Base-by-base conservation (phyloP, 2,797 vertebrate genomes). In the Perodicticus potto region DNA sequence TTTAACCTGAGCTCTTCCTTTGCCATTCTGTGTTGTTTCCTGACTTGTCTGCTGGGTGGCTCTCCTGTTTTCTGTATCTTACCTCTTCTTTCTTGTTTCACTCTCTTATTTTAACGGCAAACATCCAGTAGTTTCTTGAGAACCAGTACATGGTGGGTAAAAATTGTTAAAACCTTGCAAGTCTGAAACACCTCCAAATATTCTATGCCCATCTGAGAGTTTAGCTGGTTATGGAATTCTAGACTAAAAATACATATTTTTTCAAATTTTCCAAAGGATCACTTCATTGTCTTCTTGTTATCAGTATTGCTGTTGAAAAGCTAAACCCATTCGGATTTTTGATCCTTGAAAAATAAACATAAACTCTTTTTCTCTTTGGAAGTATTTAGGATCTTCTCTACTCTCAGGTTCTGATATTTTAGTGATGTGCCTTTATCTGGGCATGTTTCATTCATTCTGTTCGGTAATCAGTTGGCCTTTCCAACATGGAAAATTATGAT, bases 111-210 rank as follows among this genome's bases (percentile, higher is more conserved):
- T 93, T 93, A 43, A 81, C 84, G 20, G 76, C 81, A 43, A 25
- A 86, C 29, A 72, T 74, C 61, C 8, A 89, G 23, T 92, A 92
- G 72, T 86, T 91, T 70, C 19, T 61, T 23, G 32, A 86, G 88
- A 93, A 94, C 91, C 1, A 43, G 45, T 19, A 3, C 32, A 45
- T 43, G 29, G 67, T 89, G 6, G 61, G 57, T 65, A 77, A 89
- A 89, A 43, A 86, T 29, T 77, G 63, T 81, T 94, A 55, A 93
- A 45, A 70, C 27, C 32, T 93, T 72, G 22, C 17, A 59, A 27
- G 65, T 92, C 57, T 89, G n/a, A 89, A 93, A 76, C 65, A 83
- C 34, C 91, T 95, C 63, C 55, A 87, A 27, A 76, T 94, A 80
- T 43, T 13, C 37, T 82, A 23, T 73, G 67, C 32, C n/a, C 69